phyloP scores from a whole-genome alignment of 2,797 vertebrate species.

The Kryptopterus vitreolus region DNA sequence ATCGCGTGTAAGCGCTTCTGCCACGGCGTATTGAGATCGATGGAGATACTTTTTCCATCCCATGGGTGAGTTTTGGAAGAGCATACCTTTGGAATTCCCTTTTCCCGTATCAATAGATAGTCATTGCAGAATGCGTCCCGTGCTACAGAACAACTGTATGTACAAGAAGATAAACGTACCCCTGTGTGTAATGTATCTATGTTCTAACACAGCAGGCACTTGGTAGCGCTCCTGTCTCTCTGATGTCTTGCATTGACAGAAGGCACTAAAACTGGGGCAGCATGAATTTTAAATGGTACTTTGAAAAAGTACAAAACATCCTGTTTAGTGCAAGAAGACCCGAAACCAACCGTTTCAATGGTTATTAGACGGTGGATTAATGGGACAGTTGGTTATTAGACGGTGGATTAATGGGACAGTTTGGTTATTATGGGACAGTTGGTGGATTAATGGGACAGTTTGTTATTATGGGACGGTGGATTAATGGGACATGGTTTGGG shows the following conservation, averaged over 20 bases:
- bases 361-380: neutral
- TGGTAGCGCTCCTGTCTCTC: conserved; percentile 21
- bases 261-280: conserved; percentile 54
- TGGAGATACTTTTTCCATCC: neutral
- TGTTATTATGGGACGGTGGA: neutral
- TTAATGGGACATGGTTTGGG: neutral
- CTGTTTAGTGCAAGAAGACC: conserved; percentile 38
- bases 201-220: conserved; percentile 6
- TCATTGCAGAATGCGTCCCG: neutral
- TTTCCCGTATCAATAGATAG: neutral
- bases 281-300: conserved; percentile 60
- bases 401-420: neutral
- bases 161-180: conserved; percentile 16
- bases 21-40: neutral
- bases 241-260: conserved; percentile 33
- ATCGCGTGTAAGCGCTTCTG: neutral
- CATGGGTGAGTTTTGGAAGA: neutral
- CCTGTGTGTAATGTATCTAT: conserved; percentile 12
- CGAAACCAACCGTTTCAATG: too few relatives aligned
- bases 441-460: too few relatives aligned
- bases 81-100: neutral
- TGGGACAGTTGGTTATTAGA: neutral
- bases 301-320: conserved; percentile 56
- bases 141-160: neutral
- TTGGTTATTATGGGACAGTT: too few relatives aligned